A percentile compares a stretch with the other conserved stretches of the same genome.
phyloP scores from a whole-genome alignment of 2,888 invertebrate species.

The Ceriagrion tenellum region DNA sequence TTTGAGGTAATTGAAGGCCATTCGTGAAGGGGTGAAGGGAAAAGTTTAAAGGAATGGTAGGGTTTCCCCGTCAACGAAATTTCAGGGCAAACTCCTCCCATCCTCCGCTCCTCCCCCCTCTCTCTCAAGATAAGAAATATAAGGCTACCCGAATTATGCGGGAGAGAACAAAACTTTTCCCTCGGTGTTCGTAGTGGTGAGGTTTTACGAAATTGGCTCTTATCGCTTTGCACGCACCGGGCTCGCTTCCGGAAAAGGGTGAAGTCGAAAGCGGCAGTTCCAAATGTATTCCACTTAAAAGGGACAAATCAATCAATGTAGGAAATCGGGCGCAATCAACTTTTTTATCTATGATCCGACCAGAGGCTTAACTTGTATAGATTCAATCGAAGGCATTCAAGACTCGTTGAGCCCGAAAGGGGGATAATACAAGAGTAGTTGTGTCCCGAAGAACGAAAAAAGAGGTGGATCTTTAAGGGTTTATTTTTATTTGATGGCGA shows the following conservation, averaged over 20 bases:
- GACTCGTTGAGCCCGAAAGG: not conserved
- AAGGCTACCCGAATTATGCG: not conserved
- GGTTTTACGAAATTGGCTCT: not conserved
- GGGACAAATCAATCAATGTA: constrained; percentile 60
- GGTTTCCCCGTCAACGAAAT: not conserved
- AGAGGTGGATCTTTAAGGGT: not conserved
- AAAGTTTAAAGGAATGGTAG: not conserved
- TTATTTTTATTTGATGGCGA: not conserved
- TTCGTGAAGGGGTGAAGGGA: not conserved
- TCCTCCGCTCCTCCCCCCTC: not conserved
- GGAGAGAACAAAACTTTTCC: not conserved
- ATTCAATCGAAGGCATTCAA: constrained; percentile 34
- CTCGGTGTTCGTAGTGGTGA: too few species aligned
- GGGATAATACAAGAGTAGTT: not conserved
- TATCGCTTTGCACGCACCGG: constrained; percentile 47
- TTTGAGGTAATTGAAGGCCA: not conserved
- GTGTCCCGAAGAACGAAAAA: not conserved
- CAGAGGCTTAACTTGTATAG: constrained; percentile 18
- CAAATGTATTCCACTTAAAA: constrained; percentile 55
- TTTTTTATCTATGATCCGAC: constrained; percentile 5
- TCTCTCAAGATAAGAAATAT: not conserved
- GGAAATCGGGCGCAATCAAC: not conserved
- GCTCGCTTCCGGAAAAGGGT: constrained; percentile 28
- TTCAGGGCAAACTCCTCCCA: not conserved
- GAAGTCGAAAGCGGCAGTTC: not conserved